A percentile compares a stretch with the other conserved stretches of the same genome.
Conservation (phyloP, 2,888 invertebrate species). For the Callyntrura guangdongensis region DNA sequence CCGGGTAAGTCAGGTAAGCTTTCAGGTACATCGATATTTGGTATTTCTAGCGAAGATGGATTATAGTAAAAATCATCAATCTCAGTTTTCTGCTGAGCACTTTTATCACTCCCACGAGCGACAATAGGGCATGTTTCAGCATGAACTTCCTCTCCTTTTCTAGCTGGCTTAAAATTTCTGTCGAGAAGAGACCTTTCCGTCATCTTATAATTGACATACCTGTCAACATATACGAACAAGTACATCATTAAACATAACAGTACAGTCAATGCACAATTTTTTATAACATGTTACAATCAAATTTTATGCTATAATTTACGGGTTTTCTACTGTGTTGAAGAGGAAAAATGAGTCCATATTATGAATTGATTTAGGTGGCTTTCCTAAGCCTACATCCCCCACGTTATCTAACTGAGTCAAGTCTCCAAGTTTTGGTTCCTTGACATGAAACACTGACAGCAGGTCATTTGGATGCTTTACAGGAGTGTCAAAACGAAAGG, state of each 20-base stretch:
- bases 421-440: conserved; percentile 77
- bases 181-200: conserved; percentile 70
- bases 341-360: conserved; percentile 83
- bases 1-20: conserved; percentile 83
- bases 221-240: conserved; percentile 7
- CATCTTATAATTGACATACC: conserved; percentile 82
- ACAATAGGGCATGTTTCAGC: conserved; percentile 62
- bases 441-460: conserved; percentile 81
- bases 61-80: conserved; percentile 84
- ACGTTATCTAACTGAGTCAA: conserved; percentile 78
- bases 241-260: neutral
- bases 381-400: conserved; percentile 81
- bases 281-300: neutral
- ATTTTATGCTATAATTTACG: conserved; percentile 78
- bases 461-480: conserved; percentile 83
- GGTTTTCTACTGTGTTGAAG: conserved; percentile 84
- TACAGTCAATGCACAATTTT: neutral
- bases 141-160: conserved; percentile 76
- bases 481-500: conserved; percentile 75
- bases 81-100: conserved; percentile 64
- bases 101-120: conserved; percentile 30
- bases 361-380: conserved; percentile 73
- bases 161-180: conserved; percentile 70
- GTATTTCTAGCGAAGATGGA: conserved; percentile 83
- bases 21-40: conserved; percentile 84